Base-by-base conservation (phyloP, 2,797 vertebrate genomes). In the Adelosebastes latens region DNA sequence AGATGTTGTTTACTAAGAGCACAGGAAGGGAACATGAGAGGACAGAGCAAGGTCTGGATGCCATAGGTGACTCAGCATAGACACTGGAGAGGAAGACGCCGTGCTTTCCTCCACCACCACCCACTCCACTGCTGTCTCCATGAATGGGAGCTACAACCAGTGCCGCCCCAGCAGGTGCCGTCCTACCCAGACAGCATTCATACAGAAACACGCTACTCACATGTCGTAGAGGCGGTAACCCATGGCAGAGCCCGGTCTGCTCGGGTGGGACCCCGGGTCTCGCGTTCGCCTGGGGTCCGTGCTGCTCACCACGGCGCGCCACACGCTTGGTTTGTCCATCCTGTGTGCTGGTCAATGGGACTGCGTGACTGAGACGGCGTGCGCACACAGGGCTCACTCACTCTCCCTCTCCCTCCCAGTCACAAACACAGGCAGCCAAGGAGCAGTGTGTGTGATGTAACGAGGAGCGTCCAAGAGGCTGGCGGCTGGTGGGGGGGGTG, bases 191-290 rank as follows among this genome's bases (percentile, higher is more conserved):
- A 64, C 67, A 59, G 29, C 52, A 60, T 34, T 75, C 39, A 63
- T 77, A 8, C 68, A 8, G 2, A 75, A 75, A 80, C 80, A 67
- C 25, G 82, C 64, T 97, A 99, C 98, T 99, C 96, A 99, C 98
- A 98, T 97, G 94, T 97, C 97, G 90, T 97, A 97, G 93, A 98
- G 97, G 92, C 97, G 94, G 95, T 97, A 98, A 69, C 97, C 97
- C 97, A 99, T 98, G 90, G 96, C 96, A 3, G 94, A 95, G 80
- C 93, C 88, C 31, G 92, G 92, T 89, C 92, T 89, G 87, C 87
- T 92, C 12, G 91, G 79, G 49, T 91, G 92, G 66, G 91, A 75
- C 29, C 86, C 91, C 2, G 93, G 82, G 72, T 94, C 94, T 49
- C 94, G 88, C 0, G 85, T 80, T 6, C 94, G 81, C 71, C 94